phyloP scores from a whole-genome alignment of 2,113 vertebrate species.

The Engystomops pustulosus region DNA sequence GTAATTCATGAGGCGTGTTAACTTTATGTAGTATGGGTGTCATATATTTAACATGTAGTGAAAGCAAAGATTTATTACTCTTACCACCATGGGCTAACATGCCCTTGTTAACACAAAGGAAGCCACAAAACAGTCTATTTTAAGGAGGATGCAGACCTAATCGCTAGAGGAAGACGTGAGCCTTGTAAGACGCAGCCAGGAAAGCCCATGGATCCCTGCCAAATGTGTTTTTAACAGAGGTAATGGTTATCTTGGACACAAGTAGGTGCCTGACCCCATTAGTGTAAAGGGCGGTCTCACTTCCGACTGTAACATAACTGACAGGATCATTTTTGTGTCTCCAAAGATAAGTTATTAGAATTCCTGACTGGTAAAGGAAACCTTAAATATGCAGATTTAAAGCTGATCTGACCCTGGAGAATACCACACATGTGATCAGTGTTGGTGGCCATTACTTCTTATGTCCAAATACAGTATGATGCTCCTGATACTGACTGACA shows the following conservation, averaged over 20 bases:
- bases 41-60: constrained; percentile 50
- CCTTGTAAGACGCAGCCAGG: constrained; percentile 50
- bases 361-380: constrained; percentile 24
- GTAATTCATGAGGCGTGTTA: constrained; percentile 42
- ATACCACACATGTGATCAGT: background rate
- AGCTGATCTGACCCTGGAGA: background rate
- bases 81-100: constrained; percentile 24
- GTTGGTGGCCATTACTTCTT: background rate
- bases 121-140: constrained; percentile 50
- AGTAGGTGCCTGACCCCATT: constrained; percentile 60
- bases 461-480: no score
- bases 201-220: constrained; percentile 52
- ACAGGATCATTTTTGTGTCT: constrained; percentile 30
- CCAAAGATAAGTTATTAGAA: constrained; percentile 33
- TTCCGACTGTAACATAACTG: constrained; percentile 50
- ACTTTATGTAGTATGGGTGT: constrained; percentile 22
- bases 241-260: constrained; percentile 59
- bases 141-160: constrained; percentile 50
- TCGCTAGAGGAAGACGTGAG: constrained; percentile 47
- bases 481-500: no score
- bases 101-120: constrained; percentile 27
- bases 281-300: constrained; percentile 36
- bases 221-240: constrained; percentile 60
- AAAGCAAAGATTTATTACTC: constrained; percentile 51
- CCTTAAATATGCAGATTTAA: constrained; percentile 30